phyloP scores from a whole-genome alignment of 2,113 vertebrate species.

The Vulpes lagopus region DNA sequence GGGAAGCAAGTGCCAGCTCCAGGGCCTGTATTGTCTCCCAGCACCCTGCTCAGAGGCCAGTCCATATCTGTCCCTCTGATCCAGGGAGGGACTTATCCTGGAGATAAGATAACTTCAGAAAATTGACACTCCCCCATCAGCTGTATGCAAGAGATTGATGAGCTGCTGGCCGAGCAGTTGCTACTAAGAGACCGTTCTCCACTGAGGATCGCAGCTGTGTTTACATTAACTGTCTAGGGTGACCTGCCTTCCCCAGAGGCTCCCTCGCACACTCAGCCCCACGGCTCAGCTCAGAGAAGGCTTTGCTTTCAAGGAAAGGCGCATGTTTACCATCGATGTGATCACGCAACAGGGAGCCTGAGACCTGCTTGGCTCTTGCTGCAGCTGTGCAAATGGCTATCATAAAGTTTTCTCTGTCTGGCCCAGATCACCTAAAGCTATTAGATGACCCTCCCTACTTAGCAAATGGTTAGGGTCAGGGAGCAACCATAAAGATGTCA shows the following conservation, averaged over 20 bases:
- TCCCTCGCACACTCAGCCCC: fast-evolving
- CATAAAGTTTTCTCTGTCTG: constrained; percentile 29
- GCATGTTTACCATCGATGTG: constrained; percentile 67
- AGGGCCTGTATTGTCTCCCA: background rate
- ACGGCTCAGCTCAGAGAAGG: background rate
- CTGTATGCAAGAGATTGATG: background rate
- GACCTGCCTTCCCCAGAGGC: background rate
- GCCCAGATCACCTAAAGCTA: background rate
- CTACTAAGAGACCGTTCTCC: constrained; percentile 65
- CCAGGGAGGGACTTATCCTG: background rate
- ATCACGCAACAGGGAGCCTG: constrained; percentile 65
- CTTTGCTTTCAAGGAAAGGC: constrained; percentile 74
- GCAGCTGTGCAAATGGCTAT: background rate
- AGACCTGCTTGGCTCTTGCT: constrained; percentile 47
- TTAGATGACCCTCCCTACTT: background rate
- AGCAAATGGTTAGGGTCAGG: background rate
- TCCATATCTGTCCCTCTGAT: no score
- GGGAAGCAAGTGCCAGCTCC: background rate
- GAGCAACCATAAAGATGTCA: background rate
- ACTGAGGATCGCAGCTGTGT: background rate
- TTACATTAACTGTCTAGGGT: constrained; percentile 39
- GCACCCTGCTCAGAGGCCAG: background rate
- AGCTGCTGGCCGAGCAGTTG: background rate
- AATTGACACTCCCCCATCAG: background rate
- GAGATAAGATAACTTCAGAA: background rate